Evolutionary conservation across 2,113 vertebrate genomes (phyloP).

Genomic region (Phaetusa simplex): DNA sequence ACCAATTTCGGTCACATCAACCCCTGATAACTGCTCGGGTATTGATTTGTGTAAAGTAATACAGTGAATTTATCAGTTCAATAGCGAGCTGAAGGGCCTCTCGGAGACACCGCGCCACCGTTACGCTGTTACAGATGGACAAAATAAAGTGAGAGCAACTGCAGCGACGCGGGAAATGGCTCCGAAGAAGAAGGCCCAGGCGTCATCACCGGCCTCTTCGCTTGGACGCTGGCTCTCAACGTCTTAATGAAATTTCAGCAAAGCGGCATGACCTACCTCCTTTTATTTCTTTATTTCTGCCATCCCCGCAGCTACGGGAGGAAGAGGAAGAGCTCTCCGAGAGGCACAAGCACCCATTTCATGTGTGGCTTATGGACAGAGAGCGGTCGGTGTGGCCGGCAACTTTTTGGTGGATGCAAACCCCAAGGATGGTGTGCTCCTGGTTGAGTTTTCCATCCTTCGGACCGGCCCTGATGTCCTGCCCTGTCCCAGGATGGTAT

Average conservation of each 20-base stretch:
- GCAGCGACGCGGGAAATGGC: background rate
- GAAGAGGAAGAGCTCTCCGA: background rate
- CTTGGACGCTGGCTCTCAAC: background rate
- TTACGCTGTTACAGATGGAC: slow-evolving; percentile 63
- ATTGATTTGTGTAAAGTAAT: slow-evolving; percentile 97
- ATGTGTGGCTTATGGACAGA: rapidly evolving
- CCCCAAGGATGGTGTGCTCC: background rate
- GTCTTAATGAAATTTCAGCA: background rate
- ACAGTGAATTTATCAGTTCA: slow-evolving; percentile 93
- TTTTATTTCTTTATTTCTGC: background rate
- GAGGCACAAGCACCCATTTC: background rate
- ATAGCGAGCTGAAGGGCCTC: slow-evolving; percentile 76
- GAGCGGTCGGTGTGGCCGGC: rapidly evolving
- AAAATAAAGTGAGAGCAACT: slow-evolving; percentile 39
- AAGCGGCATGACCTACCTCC: background rate
- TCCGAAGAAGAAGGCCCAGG: background rate
- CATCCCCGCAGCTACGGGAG: rapidly evolving
- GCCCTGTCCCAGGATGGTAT: background rate
- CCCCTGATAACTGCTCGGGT: slow-evolving; percentile 86
- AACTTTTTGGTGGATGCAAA: background rate
- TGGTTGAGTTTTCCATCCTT: background rate
- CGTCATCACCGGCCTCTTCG: background rate
- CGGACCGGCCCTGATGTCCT: rapidly evolving
- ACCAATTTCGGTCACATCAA: slow-evolving; percentile 87
- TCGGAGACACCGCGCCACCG: slow-evolving; percentile 42